Conservation (phyloP, 2,113 vertebrate species). For the Garra rufa region DNA sequence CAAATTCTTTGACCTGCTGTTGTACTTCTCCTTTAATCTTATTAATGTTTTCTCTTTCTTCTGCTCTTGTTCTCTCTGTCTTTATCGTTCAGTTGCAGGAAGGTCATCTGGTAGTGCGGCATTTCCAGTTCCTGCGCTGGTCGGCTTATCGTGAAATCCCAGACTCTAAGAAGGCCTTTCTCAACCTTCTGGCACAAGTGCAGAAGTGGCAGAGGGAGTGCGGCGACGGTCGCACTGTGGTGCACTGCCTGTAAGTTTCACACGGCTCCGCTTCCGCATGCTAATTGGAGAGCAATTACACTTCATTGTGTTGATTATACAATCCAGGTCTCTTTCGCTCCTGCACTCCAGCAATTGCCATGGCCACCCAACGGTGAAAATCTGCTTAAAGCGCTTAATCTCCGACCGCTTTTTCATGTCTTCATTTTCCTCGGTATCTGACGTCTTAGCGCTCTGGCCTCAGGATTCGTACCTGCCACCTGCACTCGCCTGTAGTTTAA, state of each 20-base stretch:
- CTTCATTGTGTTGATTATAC: slow-evolving; percentile 26
- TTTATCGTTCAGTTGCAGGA: slow-evolving; percentile 84
- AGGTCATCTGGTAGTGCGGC: slow-evolving; percentile 90
- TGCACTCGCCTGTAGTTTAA: slow-evolving; percentile 52
- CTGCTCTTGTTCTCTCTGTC: not conserved
- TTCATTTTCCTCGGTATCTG: slow-evolving; percentile 22
- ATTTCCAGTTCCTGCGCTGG: slow-evolving; percentile 98
- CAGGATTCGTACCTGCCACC: slow-evolving; percentile 6
- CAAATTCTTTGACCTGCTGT: not conserved
- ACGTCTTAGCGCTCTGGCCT: not conserved
- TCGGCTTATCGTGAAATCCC: slow-evolving; percentile 91
- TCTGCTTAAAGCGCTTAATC: slow-evolving; percentile 2
- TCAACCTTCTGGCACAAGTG: slow-evolving; percentile 89
- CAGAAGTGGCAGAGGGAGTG: slow-evolving; percentile 95
- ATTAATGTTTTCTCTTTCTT: not conserved
- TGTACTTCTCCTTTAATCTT: not conserved
- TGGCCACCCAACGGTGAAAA: not conserved
- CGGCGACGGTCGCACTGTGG: slow-evolving; percentile 87
- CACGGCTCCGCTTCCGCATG: not conserved
- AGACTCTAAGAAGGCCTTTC: slow-evolving; percentile 92
- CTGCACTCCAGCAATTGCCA: not conserved
- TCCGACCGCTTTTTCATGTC: slow-evolving; percentile 16
- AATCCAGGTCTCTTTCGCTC: slow-evolving; percentile 13
- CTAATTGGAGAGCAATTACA: slow-evolving; percentile 1
- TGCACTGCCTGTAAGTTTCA: slow-evolving; percentile 93